A percentile compares a stretch with the other conserved stretches of the same genome.
phyloP scores from a whole-genome alignment of 2,113 vertebrate species.

The Megaptera novaeangliae region DNA sequence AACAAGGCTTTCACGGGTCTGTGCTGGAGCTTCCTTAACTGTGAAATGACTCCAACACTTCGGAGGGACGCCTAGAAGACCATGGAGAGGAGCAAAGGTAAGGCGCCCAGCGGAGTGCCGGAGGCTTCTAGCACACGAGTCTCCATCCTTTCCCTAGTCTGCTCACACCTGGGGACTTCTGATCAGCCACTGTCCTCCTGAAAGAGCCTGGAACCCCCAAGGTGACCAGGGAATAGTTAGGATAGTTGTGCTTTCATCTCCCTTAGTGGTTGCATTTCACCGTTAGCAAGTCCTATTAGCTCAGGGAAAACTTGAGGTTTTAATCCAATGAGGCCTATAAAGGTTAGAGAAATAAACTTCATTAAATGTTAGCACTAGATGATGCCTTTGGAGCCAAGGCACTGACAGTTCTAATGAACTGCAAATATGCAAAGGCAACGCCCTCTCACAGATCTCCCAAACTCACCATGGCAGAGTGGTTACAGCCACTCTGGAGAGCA shows the following conservation, averaged over 20 bases:
- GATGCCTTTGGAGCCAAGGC: neutral
- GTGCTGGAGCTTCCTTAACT: neutral
- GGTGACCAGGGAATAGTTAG: neutral
- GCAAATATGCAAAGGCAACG: neutral
- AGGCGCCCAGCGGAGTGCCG: rapidly evolving
- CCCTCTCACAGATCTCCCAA: neutral
- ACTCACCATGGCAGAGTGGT: neutral
- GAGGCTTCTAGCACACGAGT: neutral
- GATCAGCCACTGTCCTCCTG: neutral
- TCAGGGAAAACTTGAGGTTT: neutral
- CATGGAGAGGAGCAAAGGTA: neutral
- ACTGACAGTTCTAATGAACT: neutral
- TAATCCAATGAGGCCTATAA: neutral
- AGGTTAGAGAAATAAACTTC: neutral
- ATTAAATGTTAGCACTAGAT: neutral
- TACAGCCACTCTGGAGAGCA: neutral
- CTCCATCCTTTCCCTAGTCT: neutral
- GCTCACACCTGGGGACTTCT: neutral
- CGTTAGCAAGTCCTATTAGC: neutral
- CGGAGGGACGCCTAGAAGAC: neutral
- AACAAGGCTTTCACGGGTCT: neutral
- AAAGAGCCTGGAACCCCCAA: neutral
- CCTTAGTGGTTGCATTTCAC: neutral
- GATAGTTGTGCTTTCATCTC: neutral
- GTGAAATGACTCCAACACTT: neutral